phyloP scores from a whole-genome alignment of 2,113 vertebrate genomes.

The Bombycilla garrulus region DNA sequence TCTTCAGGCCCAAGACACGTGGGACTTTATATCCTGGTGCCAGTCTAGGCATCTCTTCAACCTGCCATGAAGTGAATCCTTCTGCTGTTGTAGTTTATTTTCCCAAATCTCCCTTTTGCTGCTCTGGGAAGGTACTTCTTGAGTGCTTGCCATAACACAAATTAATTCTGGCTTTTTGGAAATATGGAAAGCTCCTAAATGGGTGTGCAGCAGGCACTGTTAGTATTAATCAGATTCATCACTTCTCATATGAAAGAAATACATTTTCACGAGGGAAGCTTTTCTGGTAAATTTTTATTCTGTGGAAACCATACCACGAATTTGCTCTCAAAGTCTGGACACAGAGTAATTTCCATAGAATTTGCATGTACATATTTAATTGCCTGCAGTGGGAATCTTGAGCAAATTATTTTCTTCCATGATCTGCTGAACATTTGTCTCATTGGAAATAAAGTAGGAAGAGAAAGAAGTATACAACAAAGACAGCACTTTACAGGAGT shows the following conservation, averaged over 20 bases:
- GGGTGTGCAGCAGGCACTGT: neutral
- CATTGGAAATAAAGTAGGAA: neutral
- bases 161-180: neutral
- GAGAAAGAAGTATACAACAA: neutral
- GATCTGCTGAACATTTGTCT: neutral
- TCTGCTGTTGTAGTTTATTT: neutral
- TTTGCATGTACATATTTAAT: neutral
- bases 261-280: neutral
- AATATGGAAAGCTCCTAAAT: neutral
- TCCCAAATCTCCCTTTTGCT: neutral
- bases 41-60: neutral
- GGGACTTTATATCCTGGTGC: neutral
- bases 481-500: neutral
- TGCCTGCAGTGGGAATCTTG: neutral
- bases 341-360: neutral
- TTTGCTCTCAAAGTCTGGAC: neutral
- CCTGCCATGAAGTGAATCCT: neutral
- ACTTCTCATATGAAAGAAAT: neutral
- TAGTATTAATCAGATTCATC: neutral
- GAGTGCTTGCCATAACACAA: neutral
- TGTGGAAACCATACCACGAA: neutral
- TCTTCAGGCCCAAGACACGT: fast-evolving
- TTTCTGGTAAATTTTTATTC: neutral
- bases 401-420: neutral
- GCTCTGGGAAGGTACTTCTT: neutral